These are phyloP conservation scores for Drosophila baimaii DNA, from an alignment of 1,140 invertebrate genomes.

Conservation along the genomic window DNA sequence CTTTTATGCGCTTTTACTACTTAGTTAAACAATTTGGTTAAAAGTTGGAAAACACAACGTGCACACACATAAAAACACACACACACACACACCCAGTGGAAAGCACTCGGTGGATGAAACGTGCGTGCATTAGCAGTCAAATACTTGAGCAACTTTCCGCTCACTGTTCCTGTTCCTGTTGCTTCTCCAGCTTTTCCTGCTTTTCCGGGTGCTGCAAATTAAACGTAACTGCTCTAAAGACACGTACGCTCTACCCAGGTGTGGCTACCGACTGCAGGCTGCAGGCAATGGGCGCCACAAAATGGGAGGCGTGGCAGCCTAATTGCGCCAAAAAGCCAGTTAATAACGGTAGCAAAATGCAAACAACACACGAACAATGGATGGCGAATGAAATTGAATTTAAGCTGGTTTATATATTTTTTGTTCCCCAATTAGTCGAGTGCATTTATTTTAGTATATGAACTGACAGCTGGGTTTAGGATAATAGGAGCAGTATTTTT, in stretches of 20 bases:
- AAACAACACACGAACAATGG: conserved; percentile 52
- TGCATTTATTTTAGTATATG: background rate
- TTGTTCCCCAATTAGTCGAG: conserved; percentile 23
- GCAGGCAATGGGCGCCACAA: background rate
- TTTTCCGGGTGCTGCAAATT: conserved; percentile 39
- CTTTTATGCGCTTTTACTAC: conserved; percentile 72
- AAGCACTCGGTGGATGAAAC: conserved; percentile 39
- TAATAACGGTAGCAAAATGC: conserved; percentile 59
- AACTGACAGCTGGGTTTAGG: background rate
- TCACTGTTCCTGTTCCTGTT: conserved; percentile 28
- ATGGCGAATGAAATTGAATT: conserved; percentile 62
- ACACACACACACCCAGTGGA: conserved; percentile 11
- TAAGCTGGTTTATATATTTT: conserved; percentile 16
- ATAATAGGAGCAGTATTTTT: background rate
- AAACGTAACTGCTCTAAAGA: conserved; percentile 48
- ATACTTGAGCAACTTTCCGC: conserved; percentile 49
- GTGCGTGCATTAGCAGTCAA: conserved; percentile 72
- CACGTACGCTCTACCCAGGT: conserved; percentile 46
- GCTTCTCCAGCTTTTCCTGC: conserved; percentile 4
- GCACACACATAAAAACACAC: conserved; percentile 22
- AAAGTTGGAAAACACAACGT: conserved; percentile 64
- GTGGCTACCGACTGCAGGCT: conserved; percentile 12
- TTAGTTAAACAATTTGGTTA: conserved; percentile 81
- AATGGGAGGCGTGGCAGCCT: conserved; percentile 48
- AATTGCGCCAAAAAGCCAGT: conserved; percentile 78